Conservation (phyloP, 1,140 invertebrate genomes). For the Bradynema listronoti region DNA sequence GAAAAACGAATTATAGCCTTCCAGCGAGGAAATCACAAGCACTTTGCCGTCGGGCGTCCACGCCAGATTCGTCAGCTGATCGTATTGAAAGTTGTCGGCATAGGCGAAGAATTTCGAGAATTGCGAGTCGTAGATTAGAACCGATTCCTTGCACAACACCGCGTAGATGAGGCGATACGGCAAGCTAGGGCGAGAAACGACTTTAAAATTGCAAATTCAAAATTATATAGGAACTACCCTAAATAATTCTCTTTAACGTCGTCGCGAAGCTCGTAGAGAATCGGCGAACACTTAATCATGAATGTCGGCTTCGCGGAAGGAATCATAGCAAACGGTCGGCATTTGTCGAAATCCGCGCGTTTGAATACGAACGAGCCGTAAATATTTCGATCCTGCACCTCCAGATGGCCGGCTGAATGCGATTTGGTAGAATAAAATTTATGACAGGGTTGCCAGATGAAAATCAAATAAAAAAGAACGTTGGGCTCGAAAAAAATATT, state of each 20-base stretch:
- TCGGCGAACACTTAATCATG: slow-evolving; percentile 29
- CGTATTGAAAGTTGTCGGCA: slow-evolving; percentile 37
- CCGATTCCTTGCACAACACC: slow-evolving; percentile 38
- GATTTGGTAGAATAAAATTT: no score
- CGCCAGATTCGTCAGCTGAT: slow-evolving; percentile 32
- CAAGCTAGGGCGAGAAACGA: slow-evolving; percentile 11
- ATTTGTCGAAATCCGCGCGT: slow-evolving; percentile 35
- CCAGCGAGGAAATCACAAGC: slow-evolving; percentile 36
- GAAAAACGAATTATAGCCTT: slow-evolving; percentile 37
- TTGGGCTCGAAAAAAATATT: no score
- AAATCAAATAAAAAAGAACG: not conserved
- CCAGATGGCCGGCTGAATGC: slow-evolving; percentile 39
- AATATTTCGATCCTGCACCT: slow-evolving; percentile 29
- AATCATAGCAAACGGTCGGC: slow-evolving; percentile 32
- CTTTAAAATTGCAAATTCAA: not conserved
- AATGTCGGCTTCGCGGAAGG: slow-evolving; percentile 33
- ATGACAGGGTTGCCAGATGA: no score
- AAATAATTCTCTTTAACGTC: slow-evolving; percentile 27
- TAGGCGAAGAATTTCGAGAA: slow-evolving; percentile 27
- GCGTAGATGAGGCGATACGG: slow-evolving; percentile 41
- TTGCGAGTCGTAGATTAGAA: slow-evolving; percentile 43
- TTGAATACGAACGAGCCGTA: slow-evolving; percentile 42
- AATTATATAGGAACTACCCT: slow-evolving; percentile 9
- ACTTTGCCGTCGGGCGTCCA: slow-evolving; percentile 43
- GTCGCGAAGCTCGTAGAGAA: slow-evolving; percentile 28